Percentiles rank a stretch among this genome's conserved stretches.
Conservation (phyloP, 2,113 vertebrate species). For the human (Homo sapiens) region DNA sequence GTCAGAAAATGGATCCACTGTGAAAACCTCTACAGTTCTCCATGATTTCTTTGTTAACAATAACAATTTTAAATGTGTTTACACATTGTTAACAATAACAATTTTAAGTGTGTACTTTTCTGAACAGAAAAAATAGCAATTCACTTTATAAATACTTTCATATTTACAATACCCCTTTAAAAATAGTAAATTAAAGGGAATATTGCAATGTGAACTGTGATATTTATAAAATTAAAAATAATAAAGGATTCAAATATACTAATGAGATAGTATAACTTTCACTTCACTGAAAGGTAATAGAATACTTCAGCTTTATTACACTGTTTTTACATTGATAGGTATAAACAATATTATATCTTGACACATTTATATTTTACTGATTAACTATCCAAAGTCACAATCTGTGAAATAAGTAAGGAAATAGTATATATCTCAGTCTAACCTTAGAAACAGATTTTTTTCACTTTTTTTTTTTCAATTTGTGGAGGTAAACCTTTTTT, state of each 20-base stretch:
- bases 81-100: slow-evolving; percentile 79
- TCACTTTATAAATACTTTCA: slow-evolving; percentile 73
- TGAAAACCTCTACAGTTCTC: slow-evolving; percentile 48
- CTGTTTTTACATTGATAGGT: slow-evolving; percentile 26
- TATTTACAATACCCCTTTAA: slow-evolving; percentile 81
- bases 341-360: slow-evolving; percentile 43
- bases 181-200: slow-evolving; percentile 41
- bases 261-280: slow-evolving; percentile 36
- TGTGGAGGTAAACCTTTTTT: slow-evolving; percentile 58
- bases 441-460: slow-evolving; percentile 5
- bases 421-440: background rate
- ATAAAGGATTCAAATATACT: slow-evolving; percentile 29
- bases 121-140: slow-evolving; percentile 69
- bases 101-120: slow-evolving; percentile 68
- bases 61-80: slow-evolving; percentile 65
- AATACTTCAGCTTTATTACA: slow-evolving; percentile 27
- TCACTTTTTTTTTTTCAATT: slow-evolving; percentile 53
- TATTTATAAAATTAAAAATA: slow-evolving; percentile 52
- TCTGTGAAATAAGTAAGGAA: slow-evolving; percentile 52
- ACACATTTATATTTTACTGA: slow-evolving; percentile 61
- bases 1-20: slow-evolving; percentile 49
- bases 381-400: slow-evolving; percentile 68
- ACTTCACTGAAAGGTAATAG: background rate
- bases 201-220: background rate
- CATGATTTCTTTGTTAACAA: slow-evolving; percentile 78